A percentile compares a stretch with the other conserved stretches of the same genome.
These are phyloP conservation scores for Chelmon rostratus DNA, from an alignment of 2,797 vertebrate genomes.

Conservation along the genomic window DNA sequence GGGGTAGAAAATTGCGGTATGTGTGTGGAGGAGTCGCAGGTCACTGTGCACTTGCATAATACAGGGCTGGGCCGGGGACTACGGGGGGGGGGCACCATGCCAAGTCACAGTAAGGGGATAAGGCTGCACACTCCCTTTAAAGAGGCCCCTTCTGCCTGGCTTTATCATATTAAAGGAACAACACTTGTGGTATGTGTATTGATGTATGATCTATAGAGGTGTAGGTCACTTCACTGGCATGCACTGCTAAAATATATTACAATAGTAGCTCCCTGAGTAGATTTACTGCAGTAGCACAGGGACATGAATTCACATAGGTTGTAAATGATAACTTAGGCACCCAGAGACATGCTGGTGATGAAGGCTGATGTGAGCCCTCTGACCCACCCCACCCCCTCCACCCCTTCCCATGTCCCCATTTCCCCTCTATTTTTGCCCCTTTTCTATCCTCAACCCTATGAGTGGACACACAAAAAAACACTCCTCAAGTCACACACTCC, in stretches of 20 bases:
- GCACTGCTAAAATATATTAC: constrained; percentile 22
- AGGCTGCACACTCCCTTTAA: constrained; percentile 58
- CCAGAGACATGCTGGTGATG: constrained; percentile 1
- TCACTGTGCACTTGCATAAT: constrained; percentile 66
- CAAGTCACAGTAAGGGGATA: constrained; percentile 63
- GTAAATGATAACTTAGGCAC: constrained; percentile 32
- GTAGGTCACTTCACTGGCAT: constrained; percentile 9
- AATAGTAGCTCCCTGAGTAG: not conserved
- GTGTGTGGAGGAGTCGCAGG: constrained; percentile 42
- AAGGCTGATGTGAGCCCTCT: constrained; percentile 8
- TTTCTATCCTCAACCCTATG: constrained; percentile 10
- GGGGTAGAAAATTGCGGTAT: constrained; percentile 26
- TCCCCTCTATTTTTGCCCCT: constrained; percentile 17
- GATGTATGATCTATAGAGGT: constrained; percentile 54
- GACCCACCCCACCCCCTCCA: not conserved
- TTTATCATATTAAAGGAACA: constrained; percentile 58
- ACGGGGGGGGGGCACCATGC: constrained; percentile 43
- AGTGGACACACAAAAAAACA: constrained; percentile 34
- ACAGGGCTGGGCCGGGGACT: constrained; percentile 35
- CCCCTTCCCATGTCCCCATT: not conserved
- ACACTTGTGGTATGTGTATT: constrained; percentile 50
- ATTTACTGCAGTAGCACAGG: constrained; percentile 45
- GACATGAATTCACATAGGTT: constrained; percentile 21
- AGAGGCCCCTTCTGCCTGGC: constrained; percentile 53
- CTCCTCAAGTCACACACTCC: constrained; percentile 23